phyloP scores from a whole-genome alignment of 2,113 vertebrate species.

The Xenopus laevis region DNA sequence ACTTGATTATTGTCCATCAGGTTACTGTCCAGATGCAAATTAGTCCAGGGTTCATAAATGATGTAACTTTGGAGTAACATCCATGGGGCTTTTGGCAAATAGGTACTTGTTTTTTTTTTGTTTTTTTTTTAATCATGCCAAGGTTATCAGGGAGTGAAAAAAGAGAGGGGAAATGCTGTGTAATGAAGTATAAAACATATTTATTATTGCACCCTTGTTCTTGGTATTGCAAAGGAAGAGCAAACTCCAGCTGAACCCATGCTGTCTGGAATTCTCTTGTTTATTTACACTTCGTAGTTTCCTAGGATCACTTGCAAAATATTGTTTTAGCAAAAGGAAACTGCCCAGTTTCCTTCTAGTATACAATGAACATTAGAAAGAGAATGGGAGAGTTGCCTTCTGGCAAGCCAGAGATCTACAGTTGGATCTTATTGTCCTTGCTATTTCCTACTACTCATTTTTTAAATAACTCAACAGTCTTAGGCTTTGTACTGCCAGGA shows the following conservation, averaged over 20 bases:
- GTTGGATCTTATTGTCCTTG: background rate
- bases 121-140: no score
- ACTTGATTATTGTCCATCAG: no score
- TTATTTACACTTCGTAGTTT: background rate
- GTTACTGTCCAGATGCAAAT: no score
- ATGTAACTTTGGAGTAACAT: no score
- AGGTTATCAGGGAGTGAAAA: no score
- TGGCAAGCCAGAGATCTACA: background rate
- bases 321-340: conserved; percentile 28
- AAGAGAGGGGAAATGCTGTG: no score
- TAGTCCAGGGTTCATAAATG: no score
- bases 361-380: background rate
- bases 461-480: background rate
- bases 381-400: background rate
- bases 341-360: conserved; percentile 13
- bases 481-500: no score
- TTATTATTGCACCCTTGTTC: no score
- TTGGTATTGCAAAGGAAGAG: background rate
- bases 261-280: conserved; percentile 12
- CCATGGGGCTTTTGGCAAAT: no score
- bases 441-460: background rate
- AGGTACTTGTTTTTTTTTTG: no score
- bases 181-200: no score
- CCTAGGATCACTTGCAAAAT: conserved; percentile 10
- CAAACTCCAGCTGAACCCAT: conserved; percentile 9